Evolutionary conservation across 2,888 invertebrate genomes (phyloP), one percentile per base, ranked within the genome.

Genomic region (Aethes cnicana): DNA sequence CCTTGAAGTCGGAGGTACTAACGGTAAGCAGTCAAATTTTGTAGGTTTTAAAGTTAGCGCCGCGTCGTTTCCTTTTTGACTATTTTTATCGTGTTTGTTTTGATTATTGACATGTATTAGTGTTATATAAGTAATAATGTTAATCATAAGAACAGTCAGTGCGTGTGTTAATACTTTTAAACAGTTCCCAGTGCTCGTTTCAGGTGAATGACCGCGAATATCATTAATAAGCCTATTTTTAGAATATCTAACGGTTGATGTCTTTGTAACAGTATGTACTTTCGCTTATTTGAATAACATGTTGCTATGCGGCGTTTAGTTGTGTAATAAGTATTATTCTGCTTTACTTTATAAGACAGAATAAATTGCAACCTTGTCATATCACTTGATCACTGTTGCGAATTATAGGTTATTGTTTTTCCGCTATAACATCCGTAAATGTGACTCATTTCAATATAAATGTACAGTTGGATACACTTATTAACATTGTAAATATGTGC

Each of bases 81-180:
- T 55, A 55, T 60, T 53, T 57, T 58, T 57, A 62, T 54, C 57
- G 57, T 72, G 72, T 77, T 80, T 79, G 64, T 74, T 69, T 72
- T 72, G 61, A 66, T 61, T 70, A 64, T 68, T 77, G 74, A 65
- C 71, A 71, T 66, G 62, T 61, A 64, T 63, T 63, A 52, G 59
- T 66, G 69, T 82, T 84, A 81, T 77, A 64, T 84, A 84, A 81
- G 71, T 60, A 55, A 78, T 57, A 62, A 84, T 81, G 79, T 56
- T 79, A 65, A 64, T 81, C 59, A 53, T 81, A 56, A 69, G 70
- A 55, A 66, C 75, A 53, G 67, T 76, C 55, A 66, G 62, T 63
- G 63, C 74, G 30, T 72, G 57, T 66, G 47, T 72, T 44, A 62
- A 59, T 63, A 64, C 74, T 47, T 58, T 72, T 44, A 74, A 67